These are phyloP conservation scores for Belgica antarctica DNA, from an alignment of 2,888 invertebrate genomes.

Conservation along the genomic window DNA sequence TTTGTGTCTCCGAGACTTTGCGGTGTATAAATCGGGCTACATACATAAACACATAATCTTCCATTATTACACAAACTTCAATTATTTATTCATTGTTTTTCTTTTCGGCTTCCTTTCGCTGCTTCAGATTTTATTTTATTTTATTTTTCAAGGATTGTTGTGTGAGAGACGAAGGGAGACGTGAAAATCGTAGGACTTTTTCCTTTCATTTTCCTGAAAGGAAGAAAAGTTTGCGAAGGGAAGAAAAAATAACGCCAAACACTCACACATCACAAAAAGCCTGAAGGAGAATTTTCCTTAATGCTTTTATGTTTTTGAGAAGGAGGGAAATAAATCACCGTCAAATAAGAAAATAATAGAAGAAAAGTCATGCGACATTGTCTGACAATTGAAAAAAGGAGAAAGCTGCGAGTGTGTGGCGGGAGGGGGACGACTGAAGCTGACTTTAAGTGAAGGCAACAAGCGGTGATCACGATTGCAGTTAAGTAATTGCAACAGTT, in stretches of 20 bases:
- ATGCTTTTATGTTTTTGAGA: conserved; percentile 19
- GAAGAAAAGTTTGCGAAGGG: conserved; percentile 11
- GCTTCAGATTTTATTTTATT: background rate
- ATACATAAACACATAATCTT: conserved; percentile 25
- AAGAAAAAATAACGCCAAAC: background rate
- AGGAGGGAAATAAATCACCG: conserved; percentile 36
- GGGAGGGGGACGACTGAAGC: too few species aligned
- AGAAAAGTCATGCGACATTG: conserved; percentile 39
- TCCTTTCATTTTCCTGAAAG: background rate
- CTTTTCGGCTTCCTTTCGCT: background rate
- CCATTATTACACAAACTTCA: conserved; percentile 41
- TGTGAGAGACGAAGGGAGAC: background rate
- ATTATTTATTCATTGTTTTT: conserved; percentile 44
- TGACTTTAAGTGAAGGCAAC: background rate
- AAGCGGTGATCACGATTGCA: too few species aligned
- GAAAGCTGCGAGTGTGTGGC: background rate
- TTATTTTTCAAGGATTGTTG: conserved; percentile 5
- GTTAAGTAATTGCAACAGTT: background rate
- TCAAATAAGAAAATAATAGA: conserved; percentile 43
- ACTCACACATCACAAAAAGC: conserved; percentile 10
- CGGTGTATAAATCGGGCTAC: conserved; percentile 4
- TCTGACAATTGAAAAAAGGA: conserved; percentile 40
- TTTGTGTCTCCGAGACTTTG: conserved; percentile 16
- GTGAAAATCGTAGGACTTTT: background rate
- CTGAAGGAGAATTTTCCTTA: conserved; percentile 16